phyloP scores from a whole-genome alignment of 2,113 vertebrate genomes.

The Spea bombifrons region DNA sequence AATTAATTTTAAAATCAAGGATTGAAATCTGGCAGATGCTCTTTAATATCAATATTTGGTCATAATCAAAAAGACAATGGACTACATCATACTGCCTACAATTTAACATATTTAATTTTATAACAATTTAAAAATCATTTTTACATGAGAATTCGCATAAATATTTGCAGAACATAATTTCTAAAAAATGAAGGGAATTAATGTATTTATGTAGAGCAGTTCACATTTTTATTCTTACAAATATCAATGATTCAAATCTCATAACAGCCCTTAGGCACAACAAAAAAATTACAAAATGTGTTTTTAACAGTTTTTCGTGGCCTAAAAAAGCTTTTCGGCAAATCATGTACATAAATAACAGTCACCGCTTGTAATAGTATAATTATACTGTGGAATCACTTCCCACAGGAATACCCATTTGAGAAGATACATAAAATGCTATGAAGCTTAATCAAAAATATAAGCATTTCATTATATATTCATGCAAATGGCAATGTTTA shows the following conservation, averaged over 20 bases:
- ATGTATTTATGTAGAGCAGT: neutral
- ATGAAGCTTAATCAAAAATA: slow-evolving; percentile 28
- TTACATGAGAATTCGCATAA: no score
- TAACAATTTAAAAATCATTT: no score
- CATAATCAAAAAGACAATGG: no score
- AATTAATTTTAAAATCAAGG: no score
- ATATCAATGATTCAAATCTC: neutral
- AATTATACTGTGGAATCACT: slow-evolving; percentile 12
- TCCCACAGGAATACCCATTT: slow-evolving; percentile 20
- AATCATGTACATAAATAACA: slow-evolving; percentile 20
- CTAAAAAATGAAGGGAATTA: neutral
- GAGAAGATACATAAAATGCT: slow-evolving; percentile 24
- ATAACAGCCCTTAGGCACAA: neutral
- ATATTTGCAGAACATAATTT: no score
- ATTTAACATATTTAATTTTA: no score
- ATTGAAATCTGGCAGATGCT: no score
- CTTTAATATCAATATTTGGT: no score
- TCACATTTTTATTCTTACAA: no score
- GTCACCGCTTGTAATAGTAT: neutral
- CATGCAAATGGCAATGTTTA: slow-evolving; percentile 10
- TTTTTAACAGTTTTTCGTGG: neutral
- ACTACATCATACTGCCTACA: no score
- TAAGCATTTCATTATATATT: slow-evolving; percentile 26
- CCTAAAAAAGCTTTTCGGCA: neutral
- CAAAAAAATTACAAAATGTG: neutral